Conservation (phyloP, 35 echinoderm and acorn worm species). For the Ophioderma brevispina region DNA sequence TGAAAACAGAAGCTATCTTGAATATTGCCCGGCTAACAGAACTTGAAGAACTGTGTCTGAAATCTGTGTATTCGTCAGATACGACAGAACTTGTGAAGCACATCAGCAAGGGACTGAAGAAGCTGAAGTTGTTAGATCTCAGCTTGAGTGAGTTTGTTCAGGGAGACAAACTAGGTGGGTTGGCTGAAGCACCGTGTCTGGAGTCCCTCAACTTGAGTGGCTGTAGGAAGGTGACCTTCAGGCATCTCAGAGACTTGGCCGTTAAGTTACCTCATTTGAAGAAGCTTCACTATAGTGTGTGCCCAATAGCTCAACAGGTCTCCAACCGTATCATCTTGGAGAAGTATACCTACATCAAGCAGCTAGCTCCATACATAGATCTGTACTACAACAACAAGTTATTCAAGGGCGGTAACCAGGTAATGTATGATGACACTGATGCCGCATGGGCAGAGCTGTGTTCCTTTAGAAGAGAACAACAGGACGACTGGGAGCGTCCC, state of each 20-base stretch:
- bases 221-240: background rate
- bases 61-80: background rate
- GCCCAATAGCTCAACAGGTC: background rate
- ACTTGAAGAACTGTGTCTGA: background rate
- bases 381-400: conserved; percentile 3
- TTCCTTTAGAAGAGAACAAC: background rate
- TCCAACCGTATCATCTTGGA: background rate
- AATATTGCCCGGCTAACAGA: background rate
- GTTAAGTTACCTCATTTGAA: background rate
- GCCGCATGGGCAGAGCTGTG: background rate
- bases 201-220: background rate
- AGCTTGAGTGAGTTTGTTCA: background rate
- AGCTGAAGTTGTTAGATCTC: background rate
- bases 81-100: background rate
- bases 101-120: background rate
- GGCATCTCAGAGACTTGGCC: background rate
- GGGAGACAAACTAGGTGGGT: background rate
- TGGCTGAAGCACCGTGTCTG: background rate
- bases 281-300: background rate
- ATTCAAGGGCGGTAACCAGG: background rate
- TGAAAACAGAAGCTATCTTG: background rate
- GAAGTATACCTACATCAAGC: background rate
- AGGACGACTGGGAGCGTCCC: background rate
- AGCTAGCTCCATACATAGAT: background rate
- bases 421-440: background rate